Evolutionary conservation across 1,140 invertebrate genomes (phyloP).

Genomic region (Yoshiicerus persimilis): DNA sequence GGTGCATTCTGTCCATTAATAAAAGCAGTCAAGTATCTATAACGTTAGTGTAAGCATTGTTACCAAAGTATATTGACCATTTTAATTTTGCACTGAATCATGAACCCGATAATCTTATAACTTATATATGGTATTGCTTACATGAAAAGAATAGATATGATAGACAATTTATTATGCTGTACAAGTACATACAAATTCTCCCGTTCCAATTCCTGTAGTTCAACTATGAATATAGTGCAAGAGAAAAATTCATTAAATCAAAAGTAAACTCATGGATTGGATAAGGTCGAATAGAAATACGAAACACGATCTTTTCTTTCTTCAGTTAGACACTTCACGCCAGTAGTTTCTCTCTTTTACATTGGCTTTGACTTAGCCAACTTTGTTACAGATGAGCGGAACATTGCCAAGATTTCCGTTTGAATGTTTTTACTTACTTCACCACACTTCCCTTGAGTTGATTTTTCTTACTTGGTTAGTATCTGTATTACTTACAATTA

Average conservation of each 20-base stretch:
- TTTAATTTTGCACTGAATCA: no score
- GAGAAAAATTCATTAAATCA: neutral
- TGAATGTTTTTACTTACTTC: constrained; percentile 10
- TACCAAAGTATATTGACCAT: no score
- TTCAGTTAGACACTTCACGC: neutral
- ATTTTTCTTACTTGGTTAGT: neutral
- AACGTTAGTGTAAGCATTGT: no score
- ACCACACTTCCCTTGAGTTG: neutral
- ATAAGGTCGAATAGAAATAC: neutral
- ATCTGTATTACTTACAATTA: neutral
- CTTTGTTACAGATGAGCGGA: neutral
- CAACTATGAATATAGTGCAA: neutral
- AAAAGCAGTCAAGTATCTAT: no score
- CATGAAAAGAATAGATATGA: no score
- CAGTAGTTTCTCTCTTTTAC: neutral
- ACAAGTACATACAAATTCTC: neutral
- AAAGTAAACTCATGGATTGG: neutral
- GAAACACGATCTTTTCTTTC: neutral
- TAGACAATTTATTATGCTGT: no score
- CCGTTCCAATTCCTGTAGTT: neutral
- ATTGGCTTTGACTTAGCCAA: neutral
- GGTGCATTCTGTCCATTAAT: neutral
- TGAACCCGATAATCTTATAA: no score
- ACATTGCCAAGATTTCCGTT: neutral
- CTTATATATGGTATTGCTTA: no score